These are phyloP conservation scores for Capitulum mitella DNA, from an alignment of 2,888 invertebrate species.

Conservation along the genomic window DNA sequence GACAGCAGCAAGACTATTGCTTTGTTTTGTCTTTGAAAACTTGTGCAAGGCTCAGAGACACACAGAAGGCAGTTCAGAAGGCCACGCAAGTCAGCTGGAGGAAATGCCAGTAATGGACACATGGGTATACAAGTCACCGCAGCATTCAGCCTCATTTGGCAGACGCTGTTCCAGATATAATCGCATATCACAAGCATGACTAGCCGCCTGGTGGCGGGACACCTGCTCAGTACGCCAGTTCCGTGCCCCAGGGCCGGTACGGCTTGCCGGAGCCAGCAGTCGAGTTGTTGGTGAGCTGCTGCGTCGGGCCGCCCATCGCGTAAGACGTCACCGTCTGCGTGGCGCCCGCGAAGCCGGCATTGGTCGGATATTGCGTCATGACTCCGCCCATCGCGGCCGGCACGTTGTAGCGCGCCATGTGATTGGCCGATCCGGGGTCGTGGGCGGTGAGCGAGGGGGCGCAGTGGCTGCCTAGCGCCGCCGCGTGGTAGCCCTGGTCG, in stretches of 20 bases:
- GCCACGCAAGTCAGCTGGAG: too few relatives aligned
- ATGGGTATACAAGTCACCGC: too few relatives aligned
- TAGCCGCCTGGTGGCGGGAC: too few relatives aligned
- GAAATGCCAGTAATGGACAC: too few relatives aligned
- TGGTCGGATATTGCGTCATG: conserved; percentile 32
- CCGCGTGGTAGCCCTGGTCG: conserved; percentile 27
- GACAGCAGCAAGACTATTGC: too few relatives aligned
- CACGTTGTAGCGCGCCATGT: conserved; percentile 28
- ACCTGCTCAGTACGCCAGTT: conserved; percentile 79
- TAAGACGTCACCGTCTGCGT: background rate
- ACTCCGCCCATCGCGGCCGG: conserved; percentile 27
- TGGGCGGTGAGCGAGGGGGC: conserved; percentile 31
- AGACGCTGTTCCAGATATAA: too few relatives aligned
- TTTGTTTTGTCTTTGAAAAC: too few relatives aligned
- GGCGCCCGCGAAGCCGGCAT: conserved; percentile 28
- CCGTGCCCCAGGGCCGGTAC: conserved; percentile 94
- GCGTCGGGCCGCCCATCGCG: background rate
- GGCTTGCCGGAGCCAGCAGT: conserved; percentile 47
- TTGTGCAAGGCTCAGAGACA: too few relatives aligned
- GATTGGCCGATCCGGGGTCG: conserved; percentile 30
- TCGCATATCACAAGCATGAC: too few relatives aligned
- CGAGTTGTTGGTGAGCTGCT: background rate
- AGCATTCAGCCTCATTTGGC: too few relatives aligned
- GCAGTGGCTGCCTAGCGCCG: conserved; percentile 14
- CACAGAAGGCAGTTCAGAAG: too few relatives aligned